Percentiles rank a stretch among this genome's conserved stretches.
Evolutionary conservation across 1,140 invertebrate species (phyloP).

Genomic region (Ceratina calcarata): DNA sequence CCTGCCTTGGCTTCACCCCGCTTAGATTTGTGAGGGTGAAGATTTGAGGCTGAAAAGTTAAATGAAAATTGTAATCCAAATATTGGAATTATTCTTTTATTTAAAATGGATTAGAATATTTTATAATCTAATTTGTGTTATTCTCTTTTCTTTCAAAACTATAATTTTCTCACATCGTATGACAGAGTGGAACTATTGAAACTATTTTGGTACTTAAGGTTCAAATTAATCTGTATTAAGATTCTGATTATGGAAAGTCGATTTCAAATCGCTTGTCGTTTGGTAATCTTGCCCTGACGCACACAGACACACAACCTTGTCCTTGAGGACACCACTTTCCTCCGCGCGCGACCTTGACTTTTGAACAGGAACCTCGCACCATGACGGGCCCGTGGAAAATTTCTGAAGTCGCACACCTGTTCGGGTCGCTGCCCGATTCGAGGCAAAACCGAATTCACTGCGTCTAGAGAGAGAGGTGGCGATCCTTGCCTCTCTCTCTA

Average conservation of each 20-base stretch:
- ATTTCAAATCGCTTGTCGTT: constrained; percentile 10
- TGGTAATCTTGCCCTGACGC: not conserved
- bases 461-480: too few relatives aligned
- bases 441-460: not conserved
- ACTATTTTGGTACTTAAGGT: too few relatives aligned
- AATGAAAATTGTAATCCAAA: constrained; percentile 11
- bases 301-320: not conserved
- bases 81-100: not conserved
- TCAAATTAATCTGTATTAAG: not conserved
- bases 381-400: not conserved
- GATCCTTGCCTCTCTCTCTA: too few relatives aligned
- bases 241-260: not conserved
- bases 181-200: too few relatives aligned
- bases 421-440: not conserved
- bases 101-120: not conserved
- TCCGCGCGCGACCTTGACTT: constrained; percentile 37
- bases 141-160: too few relatives aligned
- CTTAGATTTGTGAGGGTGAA: constrained; percentile 93
- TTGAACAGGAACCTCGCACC: constrained; percentile 20
- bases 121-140: not conserved
- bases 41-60: constrained; percentile 87
- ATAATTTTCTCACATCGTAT: too few relatives aligned
- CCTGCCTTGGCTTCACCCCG: constrained; percentile 90
- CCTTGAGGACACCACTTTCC: constrained; percentile 20
- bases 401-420: constrained; percentile 16